These are phyloP conservation scores for Chirona hameri DNA, from an alignment of 2,888 invertebrate genomes.

Conservation along the genomic window DNA sequence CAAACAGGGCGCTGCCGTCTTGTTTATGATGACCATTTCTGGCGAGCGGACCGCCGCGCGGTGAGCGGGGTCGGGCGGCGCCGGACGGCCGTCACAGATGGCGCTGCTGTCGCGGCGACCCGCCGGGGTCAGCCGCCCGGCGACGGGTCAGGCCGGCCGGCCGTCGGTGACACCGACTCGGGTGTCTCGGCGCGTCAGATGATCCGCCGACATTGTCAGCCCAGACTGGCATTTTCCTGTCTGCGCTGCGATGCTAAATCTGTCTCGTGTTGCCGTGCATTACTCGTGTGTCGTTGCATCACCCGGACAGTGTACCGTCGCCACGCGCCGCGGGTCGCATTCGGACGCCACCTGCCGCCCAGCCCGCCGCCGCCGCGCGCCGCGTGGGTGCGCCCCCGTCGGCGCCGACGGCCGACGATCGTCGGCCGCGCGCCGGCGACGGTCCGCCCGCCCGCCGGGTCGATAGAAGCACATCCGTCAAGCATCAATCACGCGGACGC, in stretches of 20 bases:
- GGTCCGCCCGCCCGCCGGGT: neutral
- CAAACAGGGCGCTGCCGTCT: neutral
- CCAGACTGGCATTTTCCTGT: too few species aligned
- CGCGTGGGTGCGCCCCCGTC: neutral
- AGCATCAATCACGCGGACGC: conserved; percentile 14
- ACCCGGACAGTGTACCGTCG: neutral
- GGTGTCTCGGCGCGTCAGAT: too few species aligned
- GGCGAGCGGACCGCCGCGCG: neutral
- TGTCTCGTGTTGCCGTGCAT: too few species aligned
- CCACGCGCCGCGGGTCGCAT: neutral
- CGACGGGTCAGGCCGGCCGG: neutral
- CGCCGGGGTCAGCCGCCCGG: neutral
- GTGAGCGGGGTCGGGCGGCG: neutral
- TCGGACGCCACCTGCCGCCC: neutral
- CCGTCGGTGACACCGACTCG: too few species aligned
- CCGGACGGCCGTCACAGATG: neutral
- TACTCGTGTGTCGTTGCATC: too few species aligned
- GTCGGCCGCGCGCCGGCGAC: neutral
- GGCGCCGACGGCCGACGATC: conserved; percentile 1
- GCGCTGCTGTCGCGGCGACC: neutral
- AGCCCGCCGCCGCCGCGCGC: neutral
- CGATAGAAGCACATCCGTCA: conserved; percentile 23
- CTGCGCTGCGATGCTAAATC: too few species aligned
- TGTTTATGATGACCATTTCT: conserved; percentile 8
- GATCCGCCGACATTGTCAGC: too few species aligned